Base-by-base conservation (phyloP, 2,113 vertebrate species). In the Carassius auratus region DNA sequence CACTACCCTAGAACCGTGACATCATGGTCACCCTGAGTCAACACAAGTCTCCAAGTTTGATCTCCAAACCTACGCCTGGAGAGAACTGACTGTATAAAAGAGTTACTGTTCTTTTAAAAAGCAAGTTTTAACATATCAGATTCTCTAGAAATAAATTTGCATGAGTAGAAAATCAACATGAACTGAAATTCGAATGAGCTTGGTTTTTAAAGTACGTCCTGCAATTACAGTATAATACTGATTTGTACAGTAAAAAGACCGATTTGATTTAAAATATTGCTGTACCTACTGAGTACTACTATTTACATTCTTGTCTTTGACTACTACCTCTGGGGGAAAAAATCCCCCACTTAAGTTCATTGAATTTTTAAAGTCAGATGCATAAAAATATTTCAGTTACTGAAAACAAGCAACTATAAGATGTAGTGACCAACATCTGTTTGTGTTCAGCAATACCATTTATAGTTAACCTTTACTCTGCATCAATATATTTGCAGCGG, bases 401-500 rank as follows among this genome's bases (percentile, higher is more conserved):
- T 7, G 8, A 66, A 74, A 61, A 64, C 12, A 15, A 12, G 30
- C 13, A 77, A 15, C 5, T 38, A 15, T 8, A 33, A 33, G 8
- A 21, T 62, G 57, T 61, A 61, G 36, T 3, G 17, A 62, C 7
- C 21, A n/a, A 59, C 38, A 26, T 48, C 8, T 15, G 5, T 26
- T 13, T 45, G 38, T 82, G 45, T 69, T 69, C 21, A 14, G 26
- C 64, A 82, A 62, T 71, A 48, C 48, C 84, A 74, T 0, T 50
- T 38, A 50, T 33, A 48, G 17, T 50, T 21, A 10, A 55, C 23
- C 12, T 23, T 81, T 75, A 89, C 42, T 89, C 86, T n/a, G 88
- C 21, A 42, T 90, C 87, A 7, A 90, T 48, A 83, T 89, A 86
- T 38, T 85, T 89, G 55, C 89, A 92, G 77, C 61, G 84, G 6